A percentile compares a stretch with the other conserved stretches of the same genome.
Evolutionary conservation across 2,113 vertebrate genomes (phyloP).

Genomic region (Circaetus gallicus): DNA sequence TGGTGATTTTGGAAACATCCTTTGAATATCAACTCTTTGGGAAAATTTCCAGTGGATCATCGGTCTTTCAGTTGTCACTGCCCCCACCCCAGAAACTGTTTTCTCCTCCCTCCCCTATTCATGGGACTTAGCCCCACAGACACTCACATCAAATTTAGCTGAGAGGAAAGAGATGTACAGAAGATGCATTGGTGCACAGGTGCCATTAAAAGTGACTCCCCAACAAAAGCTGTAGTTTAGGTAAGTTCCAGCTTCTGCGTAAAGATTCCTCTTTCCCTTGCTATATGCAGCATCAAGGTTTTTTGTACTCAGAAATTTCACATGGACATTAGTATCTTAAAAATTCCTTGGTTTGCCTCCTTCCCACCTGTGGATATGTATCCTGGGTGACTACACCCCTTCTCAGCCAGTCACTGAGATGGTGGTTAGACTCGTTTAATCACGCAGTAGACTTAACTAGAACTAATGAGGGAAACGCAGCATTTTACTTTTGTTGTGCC

Average conservation of each 20-base stretch:
- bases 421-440: neutral
- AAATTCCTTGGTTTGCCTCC: neutral
- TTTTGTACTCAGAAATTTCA: neutral
- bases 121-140: neutral
- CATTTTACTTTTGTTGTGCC: neutral
- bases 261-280: neutral
- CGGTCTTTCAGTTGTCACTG: neutral
- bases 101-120: neutral
- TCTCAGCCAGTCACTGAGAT: neutral
- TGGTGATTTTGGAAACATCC: neutral
- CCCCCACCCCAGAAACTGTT: neutral
- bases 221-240: neutral
- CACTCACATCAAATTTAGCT: neutral
- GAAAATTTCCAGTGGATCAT: neutral
- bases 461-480: neutral
- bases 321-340: neutral
- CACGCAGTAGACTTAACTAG: accelerated
- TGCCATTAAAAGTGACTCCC: neutral
- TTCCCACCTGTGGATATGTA: neutral
- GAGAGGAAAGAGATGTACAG: neutral
- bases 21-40: neutral
- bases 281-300: neutral
- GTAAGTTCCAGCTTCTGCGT: accelerated
- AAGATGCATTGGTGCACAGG: neutral
- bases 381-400: neutral